Conservation (phyloP, 2,113 vertebrate species). For the Tympanuchus pallidicinctus region DNA sequence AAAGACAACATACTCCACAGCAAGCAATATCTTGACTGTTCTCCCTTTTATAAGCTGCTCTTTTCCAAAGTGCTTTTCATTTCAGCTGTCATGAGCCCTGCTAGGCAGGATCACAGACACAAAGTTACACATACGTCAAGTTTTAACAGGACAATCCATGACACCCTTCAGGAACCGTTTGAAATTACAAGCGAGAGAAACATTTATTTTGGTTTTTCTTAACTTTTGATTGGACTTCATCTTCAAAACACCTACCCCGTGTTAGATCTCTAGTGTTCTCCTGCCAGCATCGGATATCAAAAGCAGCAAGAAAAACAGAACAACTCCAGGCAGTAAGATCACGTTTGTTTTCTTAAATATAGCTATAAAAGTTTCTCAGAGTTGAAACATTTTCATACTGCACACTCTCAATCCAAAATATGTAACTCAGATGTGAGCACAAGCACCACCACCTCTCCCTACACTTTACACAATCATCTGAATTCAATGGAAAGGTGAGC, state of each 20-base stretch:
- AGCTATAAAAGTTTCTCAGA: neutral
- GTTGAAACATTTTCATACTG: neutral
- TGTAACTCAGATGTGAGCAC: neutral
- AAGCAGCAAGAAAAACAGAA: neutral
- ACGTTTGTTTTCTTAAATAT: neutral
- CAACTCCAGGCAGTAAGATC: neutral
- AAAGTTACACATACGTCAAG: neutral
- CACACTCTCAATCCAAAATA: neutral
- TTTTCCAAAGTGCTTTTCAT: neutral
- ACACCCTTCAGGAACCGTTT: neutral
- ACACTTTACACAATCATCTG: neutral
- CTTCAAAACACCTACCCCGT: slow-evolving; percentile 8
- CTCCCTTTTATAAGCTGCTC: neutral
- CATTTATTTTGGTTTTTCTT: neutral
- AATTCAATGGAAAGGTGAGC: neutral
- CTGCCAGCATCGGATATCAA: neutral
- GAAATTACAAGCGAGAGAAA: neutral
- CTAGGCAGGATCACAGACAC: neutral
- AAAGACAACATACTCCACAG: neutral
- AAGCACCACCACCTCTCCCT: neutral
- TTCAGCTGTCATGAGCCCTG: neutral
- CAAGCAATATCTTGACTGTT: neutral
- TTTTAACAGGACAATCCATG: neutral
- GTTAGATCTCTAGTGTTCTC: neutral
- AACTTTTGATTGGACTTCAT: neutral